Conservation (phyloP, 2,888 invertebrate genomes). For the Diabrotica balteata region DNA sequence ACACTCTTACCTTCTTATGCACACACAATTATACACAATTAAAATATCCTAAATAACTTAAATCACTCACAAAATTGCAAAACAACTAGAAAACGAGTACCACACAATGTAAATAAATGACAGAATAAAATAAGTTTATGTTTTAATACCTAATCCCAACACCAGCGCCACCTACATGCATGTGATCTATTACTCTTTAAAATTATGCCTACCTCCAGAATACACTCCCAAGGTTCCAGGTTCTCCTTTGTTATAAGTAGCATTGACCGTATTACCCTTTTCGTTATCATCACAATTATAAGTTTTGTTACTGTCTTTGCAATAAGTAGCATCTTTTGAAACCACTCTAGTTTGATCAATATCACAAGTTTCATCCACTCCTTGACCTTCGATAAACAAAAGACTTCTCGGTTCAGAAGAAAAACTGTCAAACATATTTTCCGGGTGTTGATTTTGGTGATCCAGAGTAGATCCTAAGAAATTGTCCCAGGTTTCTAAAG, state of each 20-base stretch:
- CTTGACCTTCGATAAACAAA: slow-evolving; percentile 48
- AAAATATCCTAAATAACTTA: too few relatives aligned
- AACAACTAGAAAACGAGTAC: too few relatives aligned
- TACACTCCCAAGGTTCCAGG: background rate
- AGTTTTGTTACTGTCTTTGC: background rate
- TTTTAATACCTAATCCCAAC: too few relatives aligned
- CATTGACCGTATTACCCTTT: slow-evolving; percentile 1
- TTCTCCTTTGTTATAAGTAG: slow-evolving; percentile 4
- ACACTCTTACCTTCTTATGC: too few relatives aligned
- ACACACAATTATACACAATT: too few relatives aligned
- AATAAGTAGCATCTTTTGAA: background rate
- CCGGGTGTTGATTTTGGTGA: slow-evolving; percentile 46
- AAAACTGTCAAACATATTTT: slow-evolving; percentile 52
- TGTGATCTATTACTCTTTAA: background rate
- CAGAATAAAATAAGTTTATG: too few relatives aligned
- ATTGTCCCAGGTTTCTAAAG: slow-evolving; percentile 60
- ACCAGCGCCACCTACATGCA: too few relatives aligned
- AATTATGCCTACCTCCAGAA: slow-evolving; percentile 6
- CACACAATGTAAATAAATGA: too few relatives aligned
- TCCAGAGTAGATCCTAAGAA: slow-evolving; percentile 57
- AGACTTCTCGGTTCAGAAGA: slow-evolving; percentile 54
- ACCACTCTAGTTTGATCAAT: slow-evolving; percentile 1
- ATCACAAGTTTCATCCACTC: slow-evolving; percentile 20
- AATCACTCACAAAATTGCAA: too few relatives aligned
- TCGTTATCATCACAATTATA: slow-evolving; percentile 6